Evolutionary conservation across 2,888 invertebrate species (phyloP).

Genomic region (Petrophora chlorosata): DNA sequence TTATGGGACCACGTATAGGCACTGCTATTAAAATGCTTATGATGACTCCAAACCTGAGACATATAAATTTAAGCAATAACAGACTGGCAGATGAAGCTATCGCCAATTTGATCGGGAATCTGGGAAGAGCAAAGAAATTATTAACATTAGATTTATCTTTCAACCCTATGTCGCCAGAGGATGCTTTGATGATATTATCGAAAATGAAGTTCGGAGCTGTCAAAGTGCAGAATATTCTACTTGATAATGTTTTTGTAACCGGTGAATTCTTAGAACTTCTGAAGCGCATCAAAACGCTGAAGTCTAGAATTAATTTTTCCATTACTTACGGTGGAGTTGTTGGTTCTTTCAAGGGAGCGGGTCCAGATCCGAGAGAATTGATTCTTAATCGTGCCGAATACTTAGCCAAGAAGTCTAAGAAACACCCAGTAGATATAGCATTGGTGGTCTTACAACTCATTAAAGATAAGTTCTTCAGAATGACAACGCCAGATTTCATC

Average conservation of each 20-base stretch:
- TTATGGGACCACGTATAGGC: constrained; percentile 46
- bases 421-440: constrained; percentile 51
- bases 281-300: constrained; percentile 42
- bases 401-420: constrained; percentile 51
- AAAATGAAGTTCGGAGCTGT: constrained; percentile 44
- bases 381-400: constrained; percentile 47
- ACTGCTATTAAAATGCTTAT: constrained; percentile 41
- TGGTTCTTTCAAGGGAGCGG: constrained; percentile 41
- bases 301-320: constrained; percentile 42
- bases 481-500: constrained; percentile 48
- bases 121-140: constrained; percentile 45
- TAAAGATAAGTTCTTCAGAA: constrained; percentile 46
- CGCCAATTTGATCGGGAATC: constrained; percentile 31
- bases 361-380: constrained; percentile 45
- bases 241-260: constrained; percentile 48
- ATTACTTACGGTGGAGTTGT: constrained; percentile 44
- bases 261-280: constrained; percentile 42
- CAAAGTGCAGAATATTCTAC: constrained; percentile 45
- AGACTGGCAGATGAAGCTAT: constrained; percentile 44
- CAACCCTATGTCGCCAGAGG: constrained; percentile 48
- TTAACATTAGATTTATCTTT: constrained; percentile 49
- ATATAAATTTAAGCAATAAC: constrained; percentile 50
- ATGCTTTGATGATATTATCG: constrained; percentile 41
- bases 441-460: constrained; percentile 48
- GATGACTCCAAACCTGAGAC: constrained; percentile 38